Base-by-base conservation (phyloP, 1,140 invertebrate species). In the Nasonia longicornis region DNA sequence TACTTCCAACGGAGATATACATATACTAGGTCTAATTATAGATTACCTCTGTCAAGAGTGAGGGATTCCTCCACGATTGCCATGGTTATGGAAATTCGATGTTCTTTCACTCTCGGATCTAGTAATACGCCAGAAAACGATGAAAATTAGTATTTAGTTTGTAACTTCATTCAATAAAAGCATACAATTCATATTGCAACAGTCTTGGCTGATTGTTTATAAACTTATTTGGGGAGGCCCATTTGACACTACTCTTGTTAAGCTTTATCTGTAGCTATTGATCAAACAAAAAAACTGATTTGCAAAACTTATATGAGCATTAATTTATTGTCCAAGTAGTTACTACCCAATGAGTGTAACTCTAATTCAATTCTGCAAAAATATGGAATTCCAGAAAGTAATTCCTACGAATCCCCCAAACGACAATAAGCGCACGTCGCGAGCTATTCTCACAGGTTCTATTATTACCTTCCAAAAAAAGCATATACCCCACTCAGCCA, bases 21-120 rank as follows among this genome's bases (percentile, higher is more conserved):
- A 67, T 74, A 42, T 45, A 76, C 48, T 20, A 42, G 20, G n/a
- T 63, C 20, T 70, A 64, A 31, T 45, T 45, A 69, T 81, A 77
- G 80, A 58, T 85, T 86, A 92, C 92, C 92, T 90, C 88, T 90
- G 48, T 91, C 91, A 80, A 93, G 85, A 84, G 91, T 92, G 8
- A 93, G 88, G 72, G 91, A 89, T 84, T 92, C 92, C 52, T 89
- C 90, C 72, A 91, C 89, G 14, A 90, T 86, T 73, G 91, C 91
- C 91, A 92, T 92, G 83, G 75, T 86, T 84, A 35, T 29, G 48
- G 70, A 29, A 70, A 71, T n/a, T 35, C 12, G 71, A 45, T 26
- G 71, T 45, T 72, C 12, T n/a, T 72, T n/a, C 29, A 38, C 14
- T 11, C 8, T 12, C 20, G 38, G 0, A 72, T 58, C 52, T 58